These are phyloP conservation scores for Chaunax sp. DNA, from an alignment of 2,797 vertebrate species.

Conservation along the genomic window DNA sequence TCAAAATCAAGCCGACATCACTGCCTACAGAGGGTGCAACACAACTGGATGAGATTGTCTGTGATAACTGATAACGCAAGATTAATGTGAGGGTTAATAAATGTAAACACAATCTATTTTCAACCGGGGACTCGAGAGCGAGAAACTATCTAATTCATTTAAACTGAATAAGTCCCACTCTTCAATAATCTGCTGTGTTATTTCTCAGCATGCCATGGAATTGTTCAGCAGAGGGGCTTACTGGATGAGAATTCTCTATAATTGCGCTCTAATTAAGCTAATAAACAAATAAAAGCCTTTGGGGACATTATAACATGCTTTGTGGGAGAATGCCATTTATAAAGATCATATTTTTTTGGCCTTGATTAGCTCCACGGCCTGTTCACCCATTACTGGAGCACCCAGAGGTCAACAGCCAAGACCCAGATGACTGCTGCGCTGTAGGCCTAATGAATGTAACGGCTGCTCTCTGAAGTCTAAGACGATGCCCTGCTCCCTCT, in stretches of 20 bases:
- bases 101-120: constrained; percentile 57
- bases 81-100: constrained; percentile 48
- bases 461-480: constrained; percentile 56
- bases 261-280: constrained; percentile 77
- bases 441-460: constrained; percentile 61
- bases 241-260: constrained; percentile 55
- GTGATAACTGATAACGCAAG: constrained; percentile 4
- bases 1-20: constrained; percentile 1
- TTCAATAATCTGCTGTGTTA: constrained; percentile 24
- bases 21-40: constrained; percentile 12
- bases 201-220: constrained; percentile 50
- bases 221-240: constrained; percentile 39
- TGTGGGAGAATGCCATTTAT: constrained; percentile 60
- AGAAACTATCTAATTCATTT: constrained; percentile 53
- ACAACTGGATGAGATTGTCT: constrained; percentile 4
- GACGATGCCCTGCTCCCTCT: constrained; percentile 37
- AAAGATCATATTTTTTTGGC: constrained; percentile 66
- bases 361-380: constrained; percentile 64
- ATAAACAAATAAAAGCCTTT: constrained; percentile 74
- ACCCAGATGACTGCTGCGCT: constrained; percentile 32
- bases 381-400: constrained; percentile 54
- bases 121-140: constrained; percentile 32
- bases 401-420: constrained; percentile 56
- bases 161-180: constrained; percentile 43
- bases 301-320: constrained; percentile 58